These are phyloP conservation scores for Copidosoma aretas DNA, from an alignment of 2,888 invertebrate genomes.

Conservation along the genomic window DNA sequence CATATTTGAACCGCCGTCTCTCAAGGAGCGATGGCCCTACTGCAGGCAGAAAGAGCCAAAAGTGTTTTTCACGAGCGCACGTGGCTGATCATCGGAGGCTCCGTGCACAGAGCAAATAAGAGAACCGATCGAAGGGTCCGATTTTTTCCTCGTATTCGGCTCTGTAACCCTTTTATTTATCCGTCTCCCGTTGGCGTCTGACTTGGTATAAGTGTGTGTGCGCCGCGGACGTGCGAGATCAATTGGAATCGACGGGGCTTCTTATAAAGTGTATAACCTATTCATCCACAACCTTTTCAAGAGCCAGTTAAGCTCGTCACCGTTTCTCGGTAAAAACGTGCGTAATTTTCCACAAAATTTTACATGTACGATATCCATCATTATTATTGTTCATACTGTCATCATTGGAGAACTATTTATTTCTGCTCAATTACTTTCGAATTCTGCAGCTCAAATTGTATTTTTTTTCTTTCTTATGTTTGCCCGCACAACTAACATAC, in stretches of 20 bases:
- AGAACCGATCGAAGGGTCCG: constrained; percentile 30
- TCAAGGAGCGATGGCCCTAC: constrained; percentile 28
- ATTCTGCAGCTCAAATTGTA: too few species aligned
- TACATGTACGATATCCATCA: too few species aligned
- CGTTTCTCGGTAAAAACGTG: too few species aligned
- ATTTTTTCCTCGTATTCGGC: constrained; percentile 11
- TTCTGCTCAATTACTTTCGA: too few species aligned
- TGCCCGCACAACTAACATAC: too few species aligned
- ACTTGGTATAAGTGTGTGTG: constrained; percentile 19
- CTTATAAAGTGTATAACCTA: constrained; percentile 2
- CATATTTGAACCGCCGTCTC: background rate
- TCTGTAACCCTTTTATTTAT: background rate
- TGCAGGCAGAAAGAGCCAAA: constrained; percentile 16
- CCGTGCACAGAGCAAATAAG: constrained; percentile 27
- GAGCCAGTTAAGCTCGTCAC: constrained; percentile 3
- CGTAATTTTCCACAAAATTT: too few species aligned
- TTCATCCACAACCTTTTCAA: background rate
- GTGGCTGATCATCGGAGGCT: constrained; percentile 31
- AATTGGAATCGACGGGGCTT: constrained; percentile 31
- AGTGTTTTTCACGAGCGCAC: constrained; percentile 25
- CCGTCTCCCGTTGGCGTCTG: constrained; percentile 37
- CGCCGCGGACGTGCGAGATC: constrained; percentile 27
- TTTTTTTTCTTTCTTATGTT: too few species aligned
- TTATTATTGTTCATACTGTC: too few species aligned
- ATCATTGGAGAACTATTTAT: too few species aligned